Evolutionary conservation across 2,888 invertebrate species (phyloP).

Genomic region (Chironomus riparius): DNA sequence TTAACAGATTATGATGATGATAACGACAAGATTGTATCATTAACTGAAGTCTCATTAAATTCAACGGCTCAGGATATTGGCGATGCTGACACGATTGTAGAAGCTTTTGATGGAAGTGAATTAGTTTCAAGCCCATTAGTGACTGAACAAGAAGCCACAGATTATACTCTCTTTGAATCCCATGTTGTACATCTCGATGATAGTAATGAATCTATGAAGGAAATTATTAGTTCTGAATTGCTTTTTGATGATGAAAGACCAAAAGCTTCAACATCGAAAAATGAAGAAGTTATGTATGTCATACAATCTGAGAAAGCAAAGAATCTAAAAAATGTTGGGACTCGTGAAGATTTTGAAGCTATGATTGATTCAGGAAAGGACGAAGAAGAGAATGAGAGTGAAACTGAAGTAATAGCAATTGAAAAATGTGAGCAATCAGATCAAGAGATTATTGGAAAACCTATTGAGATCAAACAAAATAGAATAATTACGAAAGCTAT

Average conservation of each 20-base stretch:
- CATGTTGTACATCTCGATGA: conserved; percentile 51
- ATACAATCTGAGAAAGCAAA: conserved; percentile 31
- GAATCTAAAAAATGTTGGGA: conserved; percentile 47
- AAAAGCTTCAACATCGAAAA: conserved; percentile 38
- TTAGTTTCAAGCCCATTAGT: conserved; percentile 53
- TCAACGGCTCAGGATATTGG: conserved; percentile 49
- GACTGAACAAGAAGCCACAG: conserved; percentile 44
- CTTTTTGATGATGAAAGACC: conserved; percentile 30
- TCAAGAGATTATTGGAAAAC: conserved; percentile 28
- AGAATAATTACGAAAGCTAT: not conserved
- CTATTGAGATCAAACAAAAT: conserved; percentile 30
- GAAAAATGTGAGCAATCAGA: conserved; percentile 34
- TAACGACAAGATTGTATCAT: conserved; percentile 46
- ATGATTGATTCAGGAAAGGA: conserved; percentile 54
- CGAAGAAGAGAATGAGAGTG: conserved; percentile 42
- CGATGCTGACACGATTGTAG: conserved; percentile 51
- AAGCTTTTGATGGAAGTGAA: conserved; percentile 47
- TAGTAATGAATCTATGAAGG: conserved; percentile 46
- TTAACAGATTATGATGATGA: conserved; percentile 53
- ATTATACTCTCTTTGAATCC: conserved; percentile 54
- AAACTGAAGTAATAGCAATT: conserved; percentile 22
- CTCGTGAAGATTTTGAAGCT: conserved; percentile 58
- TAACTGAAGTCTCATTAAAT: conserved; percentile 49
- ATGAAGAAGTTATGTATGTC: conserved; percentile 32
- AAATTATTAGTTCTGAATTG: conserved; percentile 28